These are phyloP conservation scores for Microcebus jonahi DNA, from an alignment of 2,113 vertebrate species.

Conservation along the genomic window DNA sequence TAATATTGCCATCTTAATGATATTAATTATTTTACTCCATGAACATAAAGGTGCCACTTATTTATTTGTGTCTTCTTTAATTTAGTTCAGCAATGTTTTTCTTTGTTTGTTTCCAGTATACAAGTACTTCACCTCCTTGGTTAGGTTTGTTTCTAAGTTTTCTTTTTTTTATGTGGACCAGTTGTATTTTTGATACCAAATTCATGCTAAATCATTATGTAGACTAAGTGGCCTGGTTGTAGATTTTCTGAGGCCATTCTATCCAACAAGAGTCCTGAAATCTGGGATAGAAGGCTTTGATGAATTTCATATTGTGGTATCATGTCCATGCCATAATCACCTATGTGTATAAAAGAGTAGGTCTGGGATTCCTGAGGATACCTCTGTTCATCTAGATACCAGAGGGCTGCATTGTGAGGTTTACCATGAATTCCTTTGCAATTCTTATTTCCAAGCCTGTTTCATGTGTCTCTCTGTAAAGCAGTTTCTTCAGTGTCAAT, in stretches of 20 bases:
- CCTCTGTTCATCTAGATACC: background rate
- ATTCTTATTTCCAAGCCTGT: background rate
- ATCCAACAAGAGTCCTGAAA: background rate
- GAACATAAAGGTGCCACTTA: background rate
- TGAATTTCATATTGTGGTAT: background rate
- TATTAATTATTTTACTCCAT: background rate
- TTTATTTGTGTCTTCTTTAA: background rate
- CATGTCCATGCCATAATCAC: background rate
- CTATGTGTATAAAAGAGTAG: background rate
- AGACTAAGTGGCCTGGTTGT: background rate
- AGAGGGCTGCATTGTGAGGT: background rate
- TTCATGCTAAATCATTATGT: background rate
- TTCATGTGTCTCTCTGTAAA: background rate
- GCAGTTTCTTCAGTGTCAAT: background rate
- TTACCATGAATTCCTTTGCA: background rate
- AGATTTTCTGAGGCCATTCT: background rate
- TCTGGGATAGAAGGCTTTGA: background rate
- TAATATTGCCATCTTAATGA: background rate
- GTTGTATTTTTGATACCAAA: background rate
- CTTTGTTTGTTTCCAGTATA: background rate
- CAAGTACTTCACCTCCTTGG: background rate
- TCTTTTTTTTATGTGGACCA: background rate
- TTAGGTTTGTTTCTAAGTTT: background rate
- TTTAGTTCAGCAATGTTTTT: background rate
- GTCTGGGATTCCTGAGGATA: background rate